These are phyloP conservation scores for Phyllopteryx taeniolatus DNA, from an alignment of 2,113 vertebrate genomes.

Conservation along the genomic window DNA sequence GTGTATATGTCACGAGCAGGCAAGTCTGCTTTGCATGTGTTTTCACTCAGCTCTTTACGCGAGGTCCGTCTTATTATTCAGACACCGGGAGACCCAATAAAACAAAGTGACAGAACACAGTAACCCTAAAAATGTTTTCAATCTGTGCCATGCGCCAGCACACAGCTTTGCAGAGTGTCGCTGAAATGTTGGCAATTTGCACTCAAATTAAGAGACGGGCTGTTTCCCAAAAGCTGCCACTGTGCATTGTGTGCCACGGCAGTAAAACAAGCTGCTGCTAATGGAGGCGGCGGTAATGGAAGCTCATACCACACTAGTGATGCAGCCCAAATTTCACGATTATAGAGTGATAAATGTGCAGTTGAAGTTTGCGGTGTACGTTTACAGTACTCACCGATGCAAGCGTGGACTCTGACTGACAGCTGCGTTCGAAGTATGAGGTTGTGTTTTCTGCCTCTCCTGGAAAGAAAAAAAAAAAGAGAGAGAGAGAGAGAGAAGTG, in stretches of 20 bases:
- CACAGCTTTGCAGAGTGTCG: slow-evolving; percentile 14
- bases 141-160: slow-evolving; percentile 22
- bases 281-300: slow-evolving; percentile 29
- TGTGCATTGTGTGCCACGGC: slow-evolving; percentile 39
- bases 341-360: slow-evolving; percentile 12
- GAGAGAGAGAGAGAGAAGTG: slow-evolving; percentile 6
- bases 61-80: slow-evolving; percentile 51
- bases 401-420: slow-evolving; percentile 93
- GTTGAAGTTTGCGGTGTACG: neutral
- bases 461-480: slow-evolving; percentile 49
- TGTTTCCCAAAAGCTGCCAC: slow-evolving; percentile 43
- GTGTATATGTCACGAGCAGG: slow-evolving; percentile 9
- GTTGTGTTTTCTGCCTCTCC: slow-evolving; percentile 93
- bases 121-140: slow-evolving; percentile 42
- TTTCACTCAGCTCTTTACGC: slow-evolving; percentile 49
- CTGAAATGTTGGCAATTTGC: slow-evolving; percentile 36
- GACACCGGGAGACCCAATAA: slow-evolving; percentile 59
- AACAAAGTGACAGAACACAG: slow-evolving; percentile 63
- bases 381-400: slow-evolving; percentile 86
- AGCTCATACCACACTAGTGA: slow-evolving; percentile 22
- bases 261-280: slow-evolving; percentile 24
- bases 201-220: slow-evolving; percentile 38
- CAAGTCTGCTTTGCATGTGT: slow-evolving; percentile 51
- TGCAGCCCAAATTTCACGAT: slow-evolving; percentile 17
- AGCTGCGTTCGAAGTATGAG: slow-evolving; percentile 92